Conservation (phyloP, 2,888 invertebrate species). For the Nasonovia ribisnigri region DNA sequence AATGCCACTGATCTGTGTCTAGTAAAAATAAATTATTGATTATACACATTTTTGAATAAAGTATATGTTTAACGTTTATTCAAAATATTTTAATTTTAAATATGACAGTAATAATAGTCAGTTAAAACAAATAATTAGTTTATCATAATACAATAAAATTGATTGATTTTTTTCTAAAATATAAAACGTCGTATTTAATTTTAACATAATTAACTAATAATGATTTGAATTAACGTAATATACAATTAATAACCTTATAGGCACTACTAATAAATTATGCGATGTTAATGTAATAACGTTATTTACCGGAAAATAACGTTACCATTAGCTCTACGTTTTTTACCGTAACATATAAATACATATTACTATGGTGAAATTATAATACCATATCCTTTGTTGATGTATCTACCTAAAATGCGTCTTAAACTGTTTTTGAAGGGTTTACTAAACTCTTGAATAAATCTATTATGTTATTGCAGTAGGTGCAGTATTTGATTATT, state of each 20-base stretch:
- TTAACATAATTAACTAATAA: background rate
- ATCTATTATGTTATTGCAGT: background rate
- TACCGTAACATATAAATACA: background rate
- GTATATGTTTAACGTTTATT: background rate
- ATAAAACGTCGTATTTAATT: background rate
- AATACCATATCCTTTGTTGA: background rate
- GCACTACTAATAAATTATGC: background rate
- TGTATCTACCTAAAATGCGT: background rate
- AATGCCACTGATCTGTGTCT: background rate
- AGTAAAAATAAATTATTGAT: background rate
- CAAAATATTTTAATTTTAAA: background rate
- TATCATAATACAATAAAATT: background rate
- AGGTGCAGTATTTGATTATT: background rate
- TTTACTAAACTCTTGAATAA: background rate
- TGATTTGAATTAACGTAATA: background rate
- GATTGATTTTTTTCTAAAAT: background rate
- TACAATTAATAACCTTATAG: background rate
- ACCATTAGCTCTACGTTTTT: background rate
- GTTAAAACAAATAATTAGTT: no score
- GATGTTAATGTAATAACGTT: background rate
- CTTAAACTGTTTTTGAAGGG: background rate
- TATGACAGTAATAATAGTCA: no score
- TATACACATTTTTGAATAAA: background rate
- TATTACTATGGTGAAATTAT: background rate
- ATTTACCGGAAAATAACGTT: background rate